phyloP scores from a whole-genome alignment of 2,797 vertebrate species.

The Tokudaia tokunoshimensis region DNA sequence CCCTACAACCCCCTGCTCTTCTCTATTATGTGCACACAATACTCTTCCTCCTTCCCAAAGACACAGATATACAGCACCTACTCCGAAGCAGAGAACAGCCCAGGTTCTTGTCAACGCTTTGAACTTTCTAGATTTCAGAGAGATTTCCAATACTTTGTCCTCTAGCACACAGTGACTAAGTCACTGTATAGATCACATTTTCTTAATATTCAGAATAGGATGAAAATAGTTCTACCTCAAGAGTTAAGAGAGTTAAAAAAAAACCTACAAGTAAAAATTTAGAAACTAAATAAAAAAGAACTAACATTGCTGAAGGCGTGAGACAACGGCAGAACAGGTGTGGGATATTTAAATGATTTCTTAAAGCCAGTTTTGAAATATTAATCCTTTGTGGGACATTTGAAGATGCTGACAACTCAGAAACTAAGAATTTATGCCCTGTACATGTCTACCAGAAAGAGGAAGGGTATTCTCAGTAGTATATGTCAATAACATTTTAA shows the following conservation, averaged over 20 bases:
- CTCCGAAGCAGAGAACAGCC: neutral
- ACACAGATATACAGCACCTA: neutral
- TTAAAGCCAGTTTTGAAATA: neutral
- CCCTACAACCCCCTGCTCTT: too few relatives aligned
- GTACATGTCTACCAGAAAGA: neutral
- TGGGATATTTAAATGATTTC: neutral
- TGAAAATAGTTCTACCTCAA: neutral
- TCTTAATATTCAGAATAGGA: neutral
- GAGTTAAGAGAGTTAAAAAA: neutral
- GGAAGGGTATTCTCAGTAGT: neutral
- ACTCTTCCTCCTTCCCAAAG: neutral
- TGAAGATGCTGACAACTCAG: neutral
- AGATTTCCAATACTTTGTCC: neutral
- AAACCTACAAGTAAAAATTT: neutral
- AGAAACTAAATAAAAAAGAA: constrained; percentile 29
- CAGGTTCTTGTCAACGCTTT: neutral
- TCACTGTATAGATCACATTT: neutral
- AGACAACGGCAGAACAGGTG: neutral
- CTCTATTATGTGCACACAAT: neutral
- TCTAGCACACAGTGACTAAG: neutral
- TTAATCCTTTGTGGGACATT: neutral
- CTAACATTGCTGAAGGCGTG: accelerated
- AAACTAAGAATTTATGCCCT: neutral
- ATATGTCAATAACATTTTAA: neutral
- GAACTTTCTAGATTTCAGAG: too few relatives aligned